phyloP scores from a whole-genome alignment of 1,140 invertebrate species.

The Eueides isabella region DNA sequence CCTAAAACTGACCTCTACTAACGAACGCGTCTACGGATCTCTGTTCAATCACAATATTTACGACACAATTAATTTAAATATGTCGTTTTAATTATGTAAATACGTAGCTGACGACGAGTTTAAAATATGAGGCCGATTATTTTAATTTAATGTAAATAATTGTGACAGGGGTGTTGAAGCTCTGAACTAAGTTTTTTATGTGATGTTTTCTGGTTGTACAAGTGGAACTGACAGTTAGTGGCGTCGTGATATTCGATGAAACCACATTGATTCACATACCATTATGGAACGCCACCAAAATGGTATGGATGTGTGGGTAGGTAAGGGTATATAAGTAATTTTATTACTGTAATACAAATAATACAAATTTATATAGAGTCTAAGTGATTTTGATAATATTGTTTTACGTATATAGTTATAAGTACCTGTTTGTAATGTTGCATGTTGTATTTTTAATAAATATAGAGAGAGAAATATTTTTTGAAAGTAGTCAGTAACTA shows the following conservation, averaged over 20 bases:
- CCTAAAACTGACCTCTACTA: constrained; percentile 67
- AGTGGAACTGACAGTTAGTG: constrained; percentile 47
- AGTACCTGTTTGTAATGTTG: too few relatives aligned
- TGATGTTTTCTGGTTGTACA: constrained; percentile 45
- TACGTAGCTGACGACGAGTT: constrained; percentile 36
- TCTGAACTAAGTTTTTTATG: constrained; percentile 47
- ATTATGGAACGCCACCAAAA: constrained; percentile 82
- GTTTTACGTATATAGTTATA: background rate
- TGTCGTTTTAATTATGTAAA: constrained; percentile 79
- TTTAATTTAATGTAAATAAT: constrained; percentile 73
- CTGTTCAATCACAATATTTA: constrained; percentile 73
- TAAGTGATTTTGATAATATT: background rate
- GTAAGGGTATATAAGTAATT: constrained; percentile 79
- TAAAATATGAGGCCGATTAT: constrained; percentile 50
- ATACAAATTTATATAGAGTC: constrained; percentile 18
- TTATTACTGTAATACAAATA: constrained; percentile 49
- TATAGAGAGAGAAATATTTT: too few relatives aligned
- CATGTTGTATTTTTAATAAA: too few relatives aligned
- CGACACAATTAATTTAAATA: constrained; percentile 74
- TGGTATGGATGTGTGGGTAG: constrained; percentile 84
- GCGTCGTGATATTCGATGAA: constrained; percentile 41
- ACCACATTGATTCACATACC: constrained; percentile 61
- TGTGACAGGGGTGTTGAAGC: constrained; percentile 63
- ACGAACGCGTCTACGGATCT: constrained; percentile 63
- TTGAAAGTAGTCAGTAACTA: too few relatives aligned